phyloP scores from a whole-genome alignment of 2,797 vertebrate genomes.

The Podarcis siculus region DNA sequence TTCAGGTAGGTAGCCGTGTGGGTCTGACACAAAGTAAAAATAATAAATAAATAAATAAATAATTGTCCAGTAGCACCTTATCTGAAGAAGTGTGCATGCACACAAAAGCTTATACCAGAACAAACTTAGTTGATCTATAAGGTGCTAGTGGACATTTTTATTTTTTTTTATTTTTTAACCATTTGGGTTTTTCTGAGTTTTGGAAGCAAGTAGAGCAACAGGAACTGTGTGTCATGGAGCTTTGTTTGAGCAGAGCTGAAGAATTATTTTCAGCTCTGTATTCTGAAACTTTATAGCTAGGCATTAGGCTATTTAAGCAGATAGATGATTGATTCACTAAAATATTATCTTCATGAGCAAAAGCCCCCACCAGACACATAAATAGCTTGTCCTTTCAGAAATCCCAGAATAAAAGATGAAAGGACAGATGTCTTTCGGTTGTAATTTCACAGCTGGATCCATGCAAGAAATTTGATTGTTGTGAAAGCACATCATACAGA shows the following conservation, averaged over 20 bases:
- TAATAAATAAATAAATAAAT: too few relatives aligned
- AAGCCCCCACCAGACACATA: slow-evolving; percentile 61
- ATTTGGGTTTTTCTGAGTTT: slow-evolving; percentile 65
- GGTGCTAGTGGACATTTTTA: too few relatives aligned
- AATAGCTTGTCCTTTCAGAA: slow-evolving; percentile 68
- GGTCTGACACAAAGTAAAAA: too few relatives aligned
- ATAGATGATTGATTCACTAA: slow-evolving; percentile 72
- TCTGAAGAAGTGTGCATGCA: too few relatives aligned
- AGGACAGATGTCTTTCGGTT: slow-evolving; percentile 70
- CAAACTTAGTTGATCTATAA: too few relatives aligned
- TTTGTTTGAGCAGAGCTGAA: slow-evolving; percentile 61
- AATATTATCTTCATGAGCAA: slow-evolving; percentile 68
- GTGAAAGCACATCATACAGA: slow-evolving; percentile 44
- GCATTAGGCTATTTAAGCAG: slow-evolving; percentile 54
- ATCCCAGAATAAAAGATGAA: slow-evolving; percentile 56
- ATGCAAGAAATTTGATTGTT: slow-evolving; percentile 41
- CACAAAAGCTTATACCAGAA: too few relatives aligned
- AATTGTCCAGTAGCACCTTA: too few relatives aligned
- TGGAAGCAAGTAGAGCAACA: slow-evolving; percentile 59
- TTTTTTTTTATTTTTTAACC: neutral
- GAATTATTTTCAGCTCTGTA: slow-evolving; percentile 43
- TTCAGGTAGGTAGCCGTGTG: too few relatives aligned
- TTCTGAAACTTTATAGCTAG: slow-evolving; percentile 54
- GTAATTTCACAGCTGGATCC: slow-evolving; percentile 64
- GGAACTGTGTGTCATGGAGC: slow-evolving; percentile 57